Evolutionary conservation across 2,797 vertebrate genomes (phyloP), one percentile per base, ranked within the genome.

Genomic region (Ambastaia sidthimunki): DNA sequence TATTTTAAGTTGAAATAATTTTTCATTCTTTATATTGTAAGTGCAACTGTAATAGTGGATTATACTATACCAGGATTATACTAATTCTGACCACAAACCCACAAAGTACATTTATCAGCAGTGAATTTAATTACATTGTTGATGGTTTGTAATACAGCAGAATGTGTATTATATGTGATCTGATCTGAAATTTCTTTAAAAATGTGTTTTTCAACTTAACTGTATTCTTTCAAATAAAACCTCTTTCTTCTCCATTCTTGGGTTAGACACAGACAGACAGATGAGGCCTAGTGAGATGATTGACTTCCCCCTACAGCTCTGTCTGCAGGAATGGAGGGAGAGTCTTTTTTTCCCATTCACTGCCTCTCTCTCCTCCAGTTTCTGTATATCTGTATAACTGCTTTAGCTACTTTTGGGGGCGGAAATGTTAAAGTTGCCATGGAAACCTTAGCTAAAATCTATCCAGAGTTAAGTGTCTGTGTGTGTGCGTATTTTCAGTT

Each of bases 391-490:
- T 74, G 25, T 77, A 80, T 62, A 57, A 50, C 63, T 76, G 71
- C 66, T 65, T 83, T 68, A 67, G 72, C 79, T 71, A 54, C 47
- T 59, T 63, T 80, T 52, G 75, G 74, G 74, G 74, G 71, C 21
- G 69, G 76, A 87, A 92, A 92, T 92, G 86, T 86, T 89, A 90
- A 85, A 74, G 88, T 91, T 87, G 85, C 84, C 90, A 91, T 92
- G 88, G 90, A 87, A 92, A 93, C 92, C 82, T 72, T 73, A 84
- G 78, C 82, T 90, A 90, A 88, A 92, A 90, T 91, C 83, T 91
- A 81, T 90, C 31, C 50, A 73, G 74, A 63, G 47, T 68, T 66
- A 25, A 60, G 28, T 18, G 57, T 57, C 28, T 23, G 19, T 52
- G 21, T 62, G 67, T 63, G 54, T 66, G 19, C 59, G 11, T 62